Percentiles rank a stretch among this genome's conserved stretches.
phyloP scores from a whole-genome alignment of 1,140 invertebrate genomes.

The Achroia grisella region DNA sequence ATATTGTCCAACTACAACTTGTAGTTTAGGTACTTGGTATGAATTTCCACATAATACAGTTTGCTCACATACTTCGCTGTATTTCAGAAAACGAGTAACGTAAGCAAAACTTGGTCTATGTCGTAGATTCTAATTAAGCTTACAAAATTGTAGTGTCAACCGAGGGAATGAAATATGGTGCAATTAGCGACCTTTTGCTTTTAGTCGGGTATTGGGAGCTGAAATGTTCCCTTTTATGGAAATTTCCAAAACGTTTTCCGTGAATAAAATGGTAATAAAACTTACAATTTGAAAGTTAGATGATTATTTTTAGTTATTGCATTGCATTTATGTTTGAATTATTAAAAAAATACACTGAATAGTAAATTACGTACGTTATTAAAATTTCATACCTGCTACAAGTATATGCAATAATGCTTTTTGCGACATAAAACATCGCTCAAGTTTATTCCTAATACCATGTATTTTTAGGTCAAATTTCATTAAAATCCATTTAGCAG shows the following conservation, averaged over 20 bases:
- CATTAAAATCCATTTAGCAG: too few relatives aligned
- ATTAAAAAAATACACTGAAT: not conserved
- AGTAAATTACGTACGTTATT: not conserved
- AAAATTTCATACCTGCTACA: too few relatives aligned
- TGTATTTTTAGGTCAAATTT: too few relatives aligned
- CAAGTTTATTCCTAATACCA: too few relatives aligned
- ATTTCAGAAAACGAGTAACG: not conserved
- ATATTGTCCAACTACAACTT: too few relatives aligned
- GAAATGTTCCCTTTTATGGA: constrained; percentile 10
- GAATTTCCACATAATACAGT: too few relatives aligned
- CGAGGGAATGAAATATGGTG: constrained; percentile 12
- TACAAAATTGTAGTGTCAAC: constrained; percentile 16
- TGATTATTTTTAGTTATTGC: constrained; percentile 1
- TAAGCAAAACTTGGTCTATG: constrained; percentile 2
- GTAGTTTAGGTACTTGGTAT: too few relatives aligned
- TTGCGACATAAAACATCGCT: too few relatives aligned
- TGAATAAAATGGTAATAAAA: constrained; percentile 8
- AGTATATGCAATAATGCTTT: too few relatives aligned
- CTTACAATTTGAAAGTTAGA: not conserved
- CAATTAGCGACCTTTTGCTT: constrained; percentile 13
- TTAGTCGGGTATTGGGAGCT: constrained; percentile 4
- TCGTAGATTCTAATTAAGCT: constrained; percentile 4
- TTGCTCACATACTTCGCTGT: too few relatives aligned
- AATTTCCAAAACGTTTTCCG: constrained; percentile 6
- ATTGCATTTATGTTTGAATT: not conserved